Percentiles rank a stretch among this genome's conserved stretches.
Evolutionary conservation across 2,113 vertebrate species (phyloP).

Genomic region (Sterrhoptilus dennistouni): DNA sequence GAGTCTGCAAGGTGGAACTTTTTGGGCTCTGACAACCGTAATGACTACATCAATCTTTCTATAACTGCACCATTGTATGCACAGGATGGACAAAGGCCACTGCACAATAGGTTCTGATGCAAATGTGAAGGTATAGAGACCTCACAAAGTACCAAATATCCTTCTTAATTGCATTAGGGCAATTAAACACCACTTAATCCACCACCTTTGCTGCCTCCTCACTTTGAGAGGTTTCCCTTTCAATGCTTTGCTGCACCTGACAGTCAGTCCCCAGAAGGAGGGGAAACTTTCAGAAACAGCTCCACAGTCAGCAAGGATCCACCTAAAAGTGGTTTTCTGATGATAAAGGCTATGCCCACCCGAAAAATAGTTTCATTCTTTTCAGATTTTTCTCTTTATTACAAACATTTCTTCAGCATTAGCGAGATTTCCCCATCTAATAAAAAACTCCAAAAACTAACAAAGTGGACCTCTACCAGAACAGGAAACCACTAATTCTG

Average conservation of each 20-base stretch:
- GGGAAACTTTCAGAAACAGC: not conserved
- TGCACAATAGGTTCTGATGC: not conserved
- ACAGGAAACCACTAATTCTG: not conserved
- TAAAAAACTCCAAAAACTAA: not conserved
- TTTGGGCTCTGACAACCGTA: not conserved
- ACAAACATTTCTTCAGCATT: not conserved
- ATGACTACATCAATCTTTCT: not conserved
- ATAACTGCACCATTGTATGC: rapidly evolving
- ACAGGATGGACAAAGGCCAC: not conserved
- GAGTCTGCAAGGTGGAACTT: not conserved
- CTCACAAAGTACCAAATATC: not conserved
- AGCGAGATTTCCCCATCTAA: not conserved
- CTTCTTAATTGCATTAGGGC: not conserved
- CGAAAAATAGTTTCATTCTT: not conserved
- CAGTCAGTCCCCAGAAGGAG: not conserved
- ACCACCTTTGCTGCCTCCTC: not conserved
- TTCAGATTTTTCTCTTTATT: not conserved
- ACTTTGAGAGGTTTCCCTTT: not conserved
- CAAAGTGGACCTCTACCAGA: not conserved
- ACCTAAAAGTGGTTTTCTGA: not conserved
- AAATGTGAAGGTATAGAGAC: not conserved
- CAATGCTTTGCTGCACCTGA: not conserved
- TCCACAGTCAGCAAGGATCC: not conserved
- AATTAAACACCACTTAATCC: not conserved
- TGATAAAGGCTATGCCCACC: not conserved